Evolutionary conservation across 2,797 vertebrate genomes (phyloP).

Genomic region (Sebastes hubbsi): DNA sequence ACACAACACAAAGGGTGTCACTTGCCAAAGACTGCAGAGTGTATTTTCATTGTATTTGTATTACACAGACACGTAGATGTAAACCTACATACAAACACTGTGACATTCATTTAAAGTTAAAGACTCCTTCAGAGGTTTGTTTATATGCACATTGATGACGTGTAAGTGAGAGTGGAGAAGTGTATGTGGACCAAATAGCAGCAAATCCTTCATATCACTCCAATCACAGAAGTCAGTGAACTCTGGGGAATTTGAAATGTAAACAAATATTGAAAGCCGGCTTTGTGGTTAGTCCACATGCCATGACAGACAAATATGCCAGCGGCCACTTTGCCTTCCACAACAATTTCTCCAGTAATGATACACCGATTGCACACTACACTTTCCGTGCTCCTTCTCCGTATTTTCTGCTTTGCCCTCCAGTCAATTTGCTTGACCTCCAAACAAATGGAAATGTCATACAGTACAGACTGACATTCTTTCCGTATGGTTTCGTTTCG

Average conservation of each 20-base stretch:
- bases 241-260: conserved; percentile 36
- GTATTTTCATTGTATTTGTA: neutral
- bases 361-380: conserved; percentile 5
- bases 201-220: conserved; percentile 4
- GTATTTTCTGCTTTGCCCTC: conserved; percentile 32
- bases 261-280: conserved; percentile 48
- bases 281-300: conserved; percentile 32
- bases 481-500: conserved; percentile 64
- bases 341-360: conserved; percentile 27
- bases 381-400: conserved; percentile 6
- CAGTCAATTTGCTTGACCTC: conserved; percentile 52
- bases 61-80: neutral
- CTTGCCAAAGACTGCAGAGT: neutral
- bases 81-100: neutral
- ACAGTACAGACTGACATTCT: conserved; percentile 40
- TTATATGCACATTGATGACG: neutral
- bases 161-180: neutral
- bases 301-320: conserved; percentile 32
- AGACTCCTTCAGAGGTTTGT: neutral
- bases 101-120: neutral
- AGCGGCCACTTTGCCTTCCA: conserved; percentile 31
- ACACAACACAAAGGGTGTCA: neutral
- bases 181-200: neutral
- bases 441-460: conserved; percentile 69
- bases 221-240: conserved; percentile 9